Evolutionary conservation across 2,113 vertebrate genomes (phyloP), one percentile per base, ranked within the genome.

Genomic region (Coreoperca whiteheadi): DNA sequence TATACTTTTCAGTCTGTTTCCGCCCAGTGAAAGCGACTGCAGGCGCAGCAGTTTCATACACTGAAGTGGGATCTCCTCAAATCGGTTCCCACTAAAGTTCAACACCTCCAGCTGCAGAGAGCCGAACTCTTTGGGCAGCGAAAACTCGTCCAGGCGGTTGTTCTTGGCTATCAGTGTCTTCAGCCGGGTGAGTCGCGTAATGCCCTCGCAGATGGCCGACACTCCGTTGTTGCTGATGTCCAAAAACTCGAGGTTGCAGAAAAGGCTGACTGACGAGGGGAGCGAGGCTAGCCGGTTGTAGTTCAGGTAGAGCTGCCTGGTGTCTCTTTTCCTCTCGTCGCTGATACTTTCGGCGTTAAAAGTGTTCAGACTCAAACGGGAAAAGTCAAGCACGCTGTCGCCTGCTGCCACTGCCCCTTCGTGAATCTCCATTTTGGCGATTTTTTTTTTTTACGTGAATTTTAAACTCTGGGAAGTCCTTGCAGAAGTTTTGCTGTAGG

Each of bases 31-130:
- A 34, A 99, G 97, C 64, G 97, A 98, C 82, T 96, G 97, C 53
- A 99, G 96, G 11, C 94, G 95, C 28, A 88, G 94, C 71, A 99
- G 95, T 83, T 94, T 96, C 67, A 96, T 95, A 41, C 97, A 93
- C 88, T 96, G 94, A 54, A 95, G 87, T 0, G 98, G 98, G 68
- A 99, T 87, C 89, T 97, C 96, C 77, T 96, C 93, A 88, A 99
- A 99, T 34, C 97, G 93, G 94, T 99, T 99, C 23, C 98, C 98
- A 86, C 98, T 98, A 9, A 99, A 93, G 92, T 99, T 99, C 89
- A 99, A 92, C 85, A 97, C 95, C 87, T 98, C 97, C 82, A 99
- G 95, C 70, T 69, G 91, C 92, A 97, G 92, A 66, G 94, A 96
- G 64, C 96, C 92, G 60, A 98, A 96, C 76, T 96, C 95, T 80